Conservation (phyloP, 1,140 invertebrate genomes). For the Myzus persicae region DNA sequence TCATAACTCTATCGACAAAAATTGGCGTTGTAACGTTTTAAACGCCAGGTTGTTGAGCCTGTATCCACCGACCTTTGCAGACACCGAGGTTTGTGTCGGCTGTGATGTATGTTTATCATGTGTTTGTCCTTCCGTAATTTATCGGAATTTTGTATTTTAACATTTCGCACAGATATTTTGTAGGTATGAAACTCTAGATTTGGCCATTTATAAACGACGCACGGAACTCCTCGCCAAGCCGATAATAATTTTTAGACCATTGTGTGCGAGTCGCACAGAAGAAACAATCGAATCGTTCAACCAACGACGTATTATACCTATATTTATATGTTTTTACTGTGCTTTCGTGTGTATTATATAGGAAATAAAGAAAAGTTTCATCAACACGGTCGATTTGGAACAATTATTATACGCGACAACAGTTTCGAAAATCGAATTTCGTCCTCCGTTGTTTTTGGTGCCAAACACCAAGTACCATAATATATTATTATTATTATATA, state of each 20-base stretch:
- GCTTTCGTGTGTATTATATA: not conserved
- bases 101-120: not conserved
- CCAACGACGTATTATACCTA: not conserved
- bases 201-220: not conserved
- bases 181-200: not conserved
- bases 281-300: not conserved
- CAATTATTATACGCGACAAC: constrained; percentile 36
- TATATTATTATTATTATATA: not conserved
- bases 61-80: not conserved
- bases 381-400: constrained; percentile 20
- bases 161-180: not conserved
- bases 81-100: not conserved
- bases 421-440: constrained; percentile 40
- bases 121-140: not conserved
- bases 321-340: constrained; percentile 4
- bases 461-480: not conserved
- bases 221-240: no score
- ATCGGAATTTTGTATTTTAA: not conserved
- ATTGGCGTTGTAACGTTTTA: not conserved
- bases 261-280: not conserved
- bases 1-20: not conserved
- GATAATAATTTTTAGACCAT: not conserved
- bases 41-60: not conserved
- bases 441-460: not conserved
- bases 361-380: not conserved